Percentiles rank a stretch among this genome's conserved stretches.
Conservation (phyloP, 2,113 vertebrate species). For the Chaetura pelagica region DNA sequence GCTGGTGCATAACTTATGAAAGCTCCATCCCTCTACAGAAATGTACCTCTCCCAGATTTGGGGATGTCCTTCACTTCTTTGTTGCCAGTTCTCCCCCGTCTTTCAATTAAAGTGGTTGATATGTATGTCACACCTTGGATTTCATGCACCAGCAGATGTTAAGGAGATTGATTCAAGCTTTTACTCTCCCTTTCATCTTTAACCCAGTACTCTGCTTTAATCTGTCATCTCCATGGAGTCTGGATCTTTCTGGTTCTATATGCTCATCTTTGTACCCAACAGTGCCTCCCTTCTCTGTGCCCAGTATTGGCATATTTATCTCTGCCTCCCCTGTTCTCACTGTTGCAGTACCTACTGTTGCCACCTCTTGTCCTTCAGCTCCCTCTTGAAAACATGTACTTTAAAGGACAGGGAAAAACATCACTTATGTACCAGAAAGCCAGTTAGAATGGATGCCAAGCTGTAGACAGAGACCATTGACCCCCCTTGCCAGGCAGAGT, state of each 20-base stretch:
- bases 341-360: neutral
- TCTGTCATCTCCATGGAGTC: neutral
- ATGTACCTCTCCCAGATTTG: neutral
- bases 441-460: neutral
- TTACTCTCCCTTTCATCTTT: neutral
- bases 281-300: fast-evolving
- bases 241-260: neutral
- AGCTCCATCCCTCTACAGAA: neutral
- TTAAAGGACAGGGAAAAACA: neutral
- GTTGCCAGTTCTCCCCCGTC: neutral
- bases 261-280: neutral
- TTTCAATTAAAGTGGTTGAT: neutral
- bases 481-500: neutral
- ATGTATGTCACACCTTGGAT: neutral
- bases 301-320: neutral
- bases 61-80: neutral
- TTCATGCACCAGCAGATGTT: neutral
- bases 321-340: neutral
- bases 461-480: neutral
- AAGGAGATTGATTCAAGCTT: neutral
- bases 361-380: neutral
- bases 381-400: neutral
- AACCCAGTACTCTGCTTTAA: neutral
- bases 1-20: neutral
- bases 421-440: neutral